These are phyloP conservation scores for Bruchidius siliquastri DNA, from an alignment of 2,888 invertebrate genomes.

Conservation along the genomic window DNA sequence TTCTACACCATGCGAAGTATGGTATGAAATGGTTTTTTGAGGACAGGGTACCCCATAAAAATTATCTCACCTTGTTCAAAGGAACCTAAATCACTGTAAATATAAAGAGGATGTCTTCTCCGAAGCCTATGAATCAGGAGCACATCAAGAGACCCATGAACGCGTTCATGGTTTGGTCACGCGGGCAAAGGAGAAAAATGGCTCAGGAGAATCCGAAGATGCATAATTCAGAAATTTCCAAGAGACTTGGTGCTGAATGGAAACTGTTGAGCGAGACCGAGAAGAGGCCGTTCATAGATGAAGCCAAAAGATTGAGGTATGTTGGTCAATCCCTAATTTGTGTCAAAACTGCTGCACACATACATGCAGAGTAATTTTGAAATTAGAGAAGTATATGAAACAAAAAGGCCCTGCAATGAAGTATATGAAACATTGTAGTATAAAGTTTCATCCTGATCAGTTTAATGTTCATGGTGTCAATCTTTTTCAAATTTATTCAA, in stretches of 20 bases:
- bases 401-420: too few relatives aligned
- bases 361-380: too few relatives aligned
- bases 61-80: not conserved
- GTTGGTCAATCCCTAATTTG: conserved; percentile 26
- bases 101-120: conserved; percentile 29
- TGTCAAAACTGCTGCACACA: too few relatives aligned
- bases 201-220: conserved; percentile 91
- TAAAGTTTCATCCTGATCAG: too few relatives aligned
- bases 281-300: conserved; percentile 86
- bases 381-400: too few relatives aligned
- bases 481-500: too few relatives aligned
- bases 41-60: not conserved
- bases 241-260: conserved; percentile 84
- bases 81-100: not conserved
- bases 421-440: too few relatives aligned
- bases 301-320: conserved; percentile 82
- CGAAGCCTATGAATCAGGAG: conserved; percentile 46
- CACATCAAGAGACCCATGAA: conserved; percentile 78
- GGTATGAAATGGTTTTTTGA: not conserved
- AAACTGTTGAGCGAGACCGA: conserved; percentile 80
- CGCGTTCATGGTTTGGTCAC: conserved; percentile 86
- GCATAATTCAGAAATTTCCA: conserved; percentile 90
- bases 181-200: conserved; percentile 85
- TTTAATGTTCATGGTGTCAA: too few relatives aligned
- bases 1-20: too few relatives aligned